Evolutionary conservation across 2,888 invertebrate species (phyloP), one percentile per base, ranked within the genome.

Genomic region (Choristoneura rosaceana): DNA sequence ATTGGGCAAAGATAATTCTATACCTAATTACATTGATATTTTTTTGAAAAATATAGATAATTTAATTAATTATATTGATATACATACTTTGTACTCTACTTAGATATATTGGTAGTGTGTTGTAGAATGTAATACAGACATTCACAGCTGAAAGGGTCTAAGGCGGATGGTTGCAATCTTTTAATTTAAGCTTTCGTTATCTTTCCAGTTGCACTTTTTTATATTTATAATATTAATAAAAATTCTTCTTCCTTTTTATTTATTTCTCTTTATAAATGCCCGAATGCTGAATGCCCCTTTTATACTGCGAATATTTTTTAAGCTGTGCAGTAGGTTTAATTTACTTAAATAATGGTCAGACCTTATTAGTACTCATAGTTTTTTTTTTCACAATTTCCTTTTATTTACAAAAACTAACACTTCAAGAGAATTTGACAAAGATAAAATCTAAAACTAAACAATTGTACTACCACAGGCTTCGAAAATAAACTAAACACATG

Each of bases 351-450:
- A 25, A 68, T 69, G 64, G 73, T 73, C 69, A 14, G 58, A 73
- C 41, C 33, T 47, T 52, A 41, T 3, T 60, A 41, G 3, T 58
- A 73, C 10, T 55, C n/a, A 63, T 47, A 55, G 33, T 33, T 41
- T 63, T 73, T 71, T 71, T 73, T 60, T 14, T 8, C 5, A 38
- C 38, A 2, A 38, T 64, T 73, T 69, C 25, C n/a, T 14, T 60
- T 69, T 73, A 64, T 52, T 34, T 73, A 73, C n/a, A 73, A 73
- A 73, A 73, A 33, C 17, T 50, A 73, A 50, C 17, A 68, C 50
- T 59, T 25, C 38, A 47, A 38, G 65, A 41, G 38, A 41, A 71
- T 64, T 73, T 69, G 63, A 73, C 62, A 12, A 17, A 25, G 12
- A 63, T 15, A 34, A 68, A 45, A 34, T 10, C 33, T 33, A 41